phyloP scores from a whole-genome alignment of 2,888 invertebrate species.

The Eilema caniola region DNA sequence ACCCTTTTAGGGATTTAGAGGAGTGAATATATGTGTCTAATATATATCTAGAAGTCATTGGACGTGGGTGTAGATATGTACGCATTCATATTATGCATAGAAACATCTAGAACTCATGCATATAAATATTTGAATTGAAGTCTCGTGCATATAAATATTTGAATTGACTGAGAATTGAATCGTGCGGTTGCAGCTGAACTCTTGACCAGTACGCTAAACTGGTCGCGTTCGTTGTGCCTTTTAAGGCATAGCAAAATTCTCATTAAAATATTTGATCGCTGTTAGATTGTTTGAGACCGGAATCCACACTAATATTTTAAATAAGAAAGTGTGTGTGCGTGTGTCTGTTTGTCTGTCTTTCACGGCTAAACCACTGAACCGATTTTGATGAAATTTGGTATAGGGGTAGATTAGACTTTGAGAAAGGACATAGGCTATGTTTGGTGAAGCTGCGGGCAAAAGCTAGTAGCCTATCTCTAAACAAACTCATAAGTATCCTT shows the following conservation, averaged over 20 bases:
- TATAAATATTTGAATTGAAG: neutral
- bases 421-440: too few species aligned
- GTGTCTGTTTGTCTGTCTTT: too few species aligned
- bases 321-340: too few species aligned
- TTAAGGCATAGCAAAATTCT: neutral
- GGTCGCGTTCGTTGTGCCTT: neutral
- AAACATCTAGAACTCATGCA: neutral
- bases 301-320: neutral
- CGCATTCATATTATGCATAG: neutral
- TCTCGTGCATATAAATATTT: slow-evolving; percentile 1
- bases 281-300: neutral
- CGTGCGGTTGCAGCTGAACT: neutral
- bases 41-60: neutral
- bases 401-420: too few species aligned
- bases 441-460: too few species aligned
- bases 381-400: too few species aligned
- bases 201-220: neutral
- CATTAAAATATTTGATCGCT: neutral
- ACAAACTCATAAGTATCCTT: too few species aligned
- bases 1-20: too few species aligned
- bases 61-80: neutral
- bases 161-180: neutral
- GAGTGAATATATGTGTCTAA: too few species aligned
- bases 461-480: too few species aligned
- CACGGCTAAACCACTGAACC: too few species aligned